A percentile compares a stretch with the other conserved stretches of the same genome.
These are phyloP conservation scores for Drosophila trapezifrons DNA, from an alignment of 1,140 invertebrate genomes.

Conservation along the genomic window DNA sequence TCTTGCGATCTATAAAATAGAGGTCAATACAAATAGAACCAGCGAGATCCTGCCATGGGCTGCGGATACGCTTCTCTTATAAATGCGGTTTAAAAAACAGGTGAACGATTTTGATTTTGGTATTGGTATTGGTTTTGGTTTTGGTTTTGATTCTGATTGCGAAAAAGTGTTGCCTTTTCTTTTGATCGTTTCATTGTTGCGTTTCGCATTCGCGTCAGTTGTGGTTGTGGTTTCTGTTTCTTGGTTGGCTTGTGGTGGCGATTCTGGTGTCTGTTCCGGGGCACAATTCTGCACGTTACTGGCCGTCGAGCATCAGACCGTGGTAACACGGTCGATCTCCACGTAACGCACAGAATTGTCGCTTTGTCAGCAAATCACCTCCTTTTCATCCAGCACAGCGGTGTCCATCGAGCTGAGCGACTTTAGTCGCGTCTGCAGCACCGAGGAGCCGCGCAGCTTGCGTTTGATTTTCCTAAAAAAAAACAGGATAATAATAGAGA, in stretches of 20 bases:
- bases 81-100: constrained; percentile 75
- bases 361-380: constrained; percentile 96
- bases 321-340: constrained; percentile 94
- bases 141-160: constrained; percentile 50
- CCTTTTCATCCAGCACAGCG: constrained; percentile 92
- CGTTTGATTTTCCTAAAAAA: constrained; percentile 84
- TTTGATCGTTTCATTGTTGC: constrained; percentile 66
- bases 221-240: constrained; percentile 41
- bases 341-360: constrained; percentile 96
- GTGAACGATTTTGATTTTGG: constrained; percentile 71
- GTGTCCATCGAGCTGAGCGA: constrained; percentile 90
- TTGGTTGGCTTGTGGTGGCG: constrained; percentile 37
- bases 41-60: no score
- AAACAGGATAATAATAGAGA: background rate
- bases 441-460: constrained; percentile 88
- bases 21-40: constrained; percentile 63
- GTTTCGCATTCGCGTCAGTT: constrained; percentile 62
- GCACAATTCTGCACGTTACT: constrained; percentile 84
- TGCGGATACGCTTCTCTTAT: constrained; percentile 47
- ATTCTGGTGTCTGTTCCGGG: constrained; percentile 68
- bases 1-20: constrained; percentile 58
- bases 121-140: constrained; percentile 29
- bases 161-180: constrained; percentile 49
- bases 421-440: constrained; percentile 90
- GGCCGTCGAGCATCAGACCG: constrained; percentile 88